phyloP scores from a whole-genome alignment of 2,888 invertebrate species.

The Scaptomyza polygonia region DNA sequence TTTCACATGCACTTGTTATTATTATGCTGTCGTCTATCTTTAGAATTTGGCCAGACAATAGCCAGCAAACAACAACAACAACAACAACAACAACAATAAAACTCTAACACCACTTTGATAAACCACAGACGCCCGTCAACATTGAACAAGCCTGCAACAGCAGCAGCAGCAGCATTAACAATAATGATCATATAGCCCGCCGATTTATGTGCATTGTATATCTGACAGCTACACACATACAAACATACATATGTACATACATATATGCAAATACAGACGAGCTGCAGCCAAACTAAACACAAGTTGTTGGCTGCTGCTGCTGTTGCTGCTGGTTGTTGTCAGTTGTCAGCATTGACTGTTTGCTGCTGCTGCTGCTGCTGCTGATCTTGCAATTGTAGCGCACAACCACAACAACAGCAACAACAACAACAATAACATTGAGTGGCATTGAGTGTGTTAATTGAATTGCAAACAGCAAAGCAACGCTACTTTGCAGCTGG shows the following conservation, averaged over 20 bases:
- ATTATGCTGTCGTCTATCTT: slow-evolving; percentile 44
- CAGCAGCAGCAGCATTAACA: slow-evolving; percentile 5
- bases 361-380: slow-evolving; percentile 9
- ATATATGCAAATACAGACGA: slow-evolving; percentile 21
- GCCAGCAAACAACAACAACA: slow-evolving; percentile 23
- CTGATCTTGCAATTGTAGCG: slow-evolving; percentile 73
- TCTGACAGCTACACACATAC: slow-evolving; percentile 29
- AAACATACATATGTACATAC: slow-evolving; percentile 9
- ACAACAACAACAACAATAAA: slow-evolving; percentile 20
- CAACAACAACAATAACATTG: slow-evolving; percentile 25
- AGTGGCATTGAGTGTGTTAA: slow-evolving; percentile 73
- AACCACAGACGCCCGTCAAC: slow-evolving; percentile 54
- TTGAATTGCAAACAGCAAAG: slow-evolving; percentile 76
- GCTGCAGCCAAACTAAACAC: slow-evolving; percentile 44
- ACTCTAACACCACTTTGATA: slow-evolving; percentile 64
- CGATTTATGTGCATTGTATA: slow-evolving; percentile 31
- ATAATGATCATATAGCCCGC: slow-evolving; percentile 30
- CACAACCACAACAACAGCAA: slow-evolving; percentile 17
- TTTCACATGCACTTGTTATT: slow-evolving; percentile 72
- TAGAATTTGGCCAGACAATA: slow-evolving; percentile 73
- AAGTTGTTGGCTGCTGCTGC: slow-evolving; percentile 39
- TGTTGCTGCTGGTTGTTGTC: slow-evolving; percentile 14
- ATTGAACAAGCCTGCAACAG: slow-evolving; percentile 9
- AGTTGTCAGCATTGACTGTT: not conserved
- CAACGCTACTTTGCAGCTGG: slow-evolving; percentile 10